phyloP scores from a whole-genome alignment of 2,113 vertebrate species.

The Cinclus mexicanus region DNA sequence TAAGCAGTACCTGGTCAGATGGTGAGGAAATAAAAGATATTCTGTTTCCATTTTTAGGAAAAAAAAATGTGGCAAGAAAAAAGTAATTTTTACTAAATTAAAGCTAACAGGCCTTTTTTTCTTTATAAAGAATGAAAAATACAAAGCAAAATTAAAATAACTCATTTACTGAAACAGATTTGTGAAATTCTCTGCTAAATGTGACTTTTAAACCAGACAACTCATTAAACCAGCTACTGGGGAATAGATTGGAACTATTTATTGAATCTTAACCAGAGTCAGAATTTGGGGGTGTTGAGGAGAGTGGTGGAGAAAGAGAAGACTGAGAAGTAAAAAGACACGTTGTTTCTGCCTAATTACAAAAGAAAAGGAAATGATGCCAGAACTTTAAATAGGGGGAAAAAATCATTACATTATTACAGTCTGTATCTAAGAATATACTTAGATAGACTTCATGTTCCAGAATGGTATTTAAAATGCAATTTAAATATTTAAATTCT shows the following conservation, averaged over 20 bases:
- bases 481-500: conserved; percentile 7
- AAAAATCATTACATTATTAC: background rate
- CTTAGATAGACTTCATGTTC: background rate
- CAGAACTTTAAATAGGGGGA: background rate
- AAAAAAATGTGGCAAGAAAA: background rate
- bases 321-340: background rate
- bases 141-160: background rate
- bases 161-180: background rate
- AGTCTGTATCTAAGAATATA: background rate
- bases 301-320: background rate
- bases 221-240: background rate
- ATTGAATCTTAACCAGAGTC: background rate
- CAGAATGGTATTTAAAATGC: background rate
- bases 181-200: background rate
- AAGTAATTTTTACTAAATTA: background rate
- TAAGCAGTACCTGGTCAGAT: background rate
- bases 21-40: background rate
- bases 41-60: background rate
- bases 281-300: background rate
- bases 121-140: background rate
- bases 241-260: background rate
- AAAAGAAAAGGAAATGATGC: background rate
- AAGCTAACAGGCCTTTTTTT: background rate
- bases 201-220: conserved; percentile 25
- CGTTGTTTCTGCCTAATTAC: conserved; percentile 20